These are phyloP conservation scores for Dorcus parallelipipedus DNA, from an alignment of 2,888 invertebrate genomes.

Conservation along the genomic window DNA sequence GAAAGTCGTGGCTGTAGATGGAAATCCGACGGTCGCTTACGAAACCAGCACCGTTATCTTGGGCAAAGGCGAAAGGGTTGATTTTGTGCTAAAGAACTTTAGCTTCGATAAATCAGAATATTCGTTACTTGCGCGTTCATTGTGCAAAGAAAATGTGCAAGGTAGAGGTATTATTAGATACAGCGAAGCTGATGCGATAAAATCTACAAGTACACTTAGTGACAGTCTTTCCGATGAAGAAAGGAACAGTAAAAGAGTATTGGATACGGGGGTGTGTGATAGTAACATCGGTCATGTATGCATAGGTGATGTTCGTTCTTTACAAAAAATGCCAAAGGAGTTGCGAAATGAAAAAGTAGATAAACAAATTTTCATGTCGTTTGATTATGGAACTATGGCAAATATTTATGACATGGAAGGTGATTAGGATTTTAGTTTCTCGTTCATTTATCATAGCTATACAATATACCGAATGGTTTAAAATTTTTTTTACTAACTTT, in stretches of 20 bases:
- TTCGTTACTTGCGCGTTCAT: conserved; percentile 58
- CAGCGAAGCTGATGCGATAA: conserved; percentile 26
- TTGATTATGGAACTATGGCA: conserved; percentile 54
- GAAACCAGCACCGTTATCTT: conserved; percentile 57
- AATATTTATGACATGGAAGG: background rate
- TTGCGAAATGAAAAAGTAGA: conserved; percentile 51
- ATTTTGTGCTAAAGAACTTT: conserved; percentile 65
- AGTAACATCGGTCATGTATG: conserved; percentile 54
- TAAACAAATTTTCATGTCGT: conserved; percentile 64
- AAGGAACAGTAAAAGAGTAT: conserved; percentile 27
- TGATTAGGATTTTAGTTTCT: too few relatives aligned
- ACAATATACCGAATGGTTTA: too few relatives aligned
- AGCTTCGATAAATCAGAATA: conserved; percentile 57
- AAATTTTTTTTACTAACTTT: too few relatives aligned
- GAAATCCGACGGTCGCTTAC: conserved; percentile 60
- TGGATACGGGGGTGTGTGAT: conserved; percentile 39
- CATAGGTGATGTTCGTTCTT: conserved; percentile 56
- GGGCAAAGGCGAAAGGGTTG: conserved; percentile 71
- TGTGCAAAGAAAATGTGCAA: conserved; percentile 51
- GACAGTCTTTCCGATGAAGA: conserved; percentile 18
- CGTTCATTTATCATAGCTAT: background rate
- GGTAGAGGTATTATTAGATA: conserved; percentile 57
- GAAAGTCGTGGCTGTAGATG: conserved; percentile 67
- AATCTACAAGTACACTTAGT: conserved; percentile 12
- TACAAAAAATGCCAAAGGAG: conserved; percentile 53